A percentile compares a stretch with the other conserved stretches of the same genome.
Conservation (phyloP, 2,888 invertebrate species). For the Limnephilus lunatus region DNA sequence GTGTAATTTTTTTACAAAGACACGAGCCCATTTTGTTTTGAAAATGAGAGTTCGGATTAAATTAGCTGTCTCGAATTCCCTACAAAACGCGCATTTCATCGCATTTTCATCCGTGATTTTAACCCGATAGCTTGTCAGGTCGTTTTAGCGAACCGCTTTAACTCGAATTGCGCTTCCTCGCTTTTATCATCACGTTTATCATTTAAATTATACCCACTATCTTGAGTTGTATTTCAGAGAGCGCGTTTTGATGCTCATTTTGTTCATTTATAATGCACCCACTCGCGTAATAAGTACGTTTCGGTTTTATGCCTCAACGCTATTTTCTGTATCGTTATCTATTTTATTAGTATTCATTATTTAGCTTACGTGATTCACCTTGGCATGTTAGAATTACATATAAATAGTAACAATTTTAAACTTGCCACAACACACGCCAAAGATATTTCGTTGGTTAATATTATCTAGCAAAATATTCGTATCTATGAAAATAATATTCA, state of each 20-base stretch:
- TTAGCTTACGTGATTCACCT: background rate
- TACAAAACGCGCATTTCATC: background rate
- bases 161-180: background rate
- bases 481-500: too few relatives aligned
- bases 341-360: background rate
- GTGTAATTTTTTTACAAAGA: constrained; percentile 29
- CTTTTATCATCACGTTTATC: background rate
- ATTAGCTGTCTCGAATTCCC: constrained; percentile 14
- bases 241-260: background rate
- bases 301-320: background rate
- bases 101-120: constrained; percentile 10
- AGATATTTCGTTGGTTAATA: too few relatives aligned
- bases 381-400: background rate
- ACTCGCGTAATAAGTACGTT: background rate
- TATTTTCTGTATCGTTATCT: background rate
- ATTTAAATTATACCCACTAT: constrained; percentile 1
- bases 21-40: background rate
- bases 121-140: background rate
- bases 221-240: background rate
- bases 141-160: background rate
- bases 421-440: too few relatives aligned
- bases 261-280: background rate
- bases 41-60: constrained; percentile 12
- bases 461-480: too few relatives aligned
- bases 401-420: background rate